These are phyloP conservation scores for Arizona elegans DNA, from an alignment of 2,113 vertebrate species.

Conservation along the genomic window DNA sequence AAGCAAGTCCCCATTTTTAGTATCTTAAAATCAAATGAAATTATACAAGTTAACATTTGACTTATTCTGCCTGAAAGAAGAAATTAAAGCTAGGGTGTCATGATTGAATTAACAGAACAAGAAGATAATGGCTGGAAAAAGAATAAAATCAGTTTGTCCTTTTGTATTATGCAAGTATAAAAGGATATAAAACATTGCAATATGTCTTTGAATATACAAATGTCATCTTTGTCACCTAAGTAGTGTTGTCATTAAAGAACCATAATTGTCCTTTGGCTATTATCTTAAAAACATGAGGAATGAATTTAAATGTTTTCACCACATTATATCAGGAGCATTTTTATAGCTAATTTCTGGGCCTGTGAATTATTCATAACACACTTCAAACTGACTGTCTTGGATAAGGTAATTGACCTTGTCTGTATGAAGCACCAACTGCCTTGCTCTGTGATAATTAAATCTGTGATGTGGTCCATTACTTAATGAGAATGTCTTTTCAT, in stretches of 20 bases:
- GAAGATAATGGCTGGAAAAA: conserved; percentile 9
- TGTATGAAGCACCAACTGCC: conserved; percentile 57
- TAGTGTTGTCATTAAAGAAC: conserved; percentile 47
- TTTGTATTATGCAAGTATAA: neutral
- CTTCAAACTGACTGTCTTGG: conserved; percentile 64
- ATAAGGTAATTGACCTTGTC: conserved; percentile 74
- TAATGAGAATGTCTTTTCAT: conserved; percentile 70
- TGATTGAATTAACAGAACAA: neutral
- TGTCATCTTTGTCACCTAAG: conserved; percentile 56
- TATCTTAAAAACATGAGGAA: conserved; percentile 66
- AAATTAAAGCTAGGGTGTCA: neutral
- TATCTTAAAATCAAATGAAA: neutral
- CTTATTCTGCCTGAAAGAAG: conserved; percentile 1
- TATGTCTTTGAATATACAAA: conserved; percentile 53
- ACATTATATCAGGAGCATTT: conserved; percentile 61
- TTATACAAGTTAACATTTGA: neutral
- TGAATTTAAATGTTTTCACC: conserved; percentile 66
- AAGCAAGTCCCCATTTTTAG: neutral
- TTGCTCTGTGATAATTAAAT: conserved; percentile 71
- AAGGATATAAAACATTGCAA: conserved; percentile 23
- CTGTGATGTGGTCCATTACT: conserved; percentile 66
- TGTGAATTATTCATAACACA: conserved; percentile 73
- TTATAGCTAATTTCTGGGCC: conserved; percentile 64
- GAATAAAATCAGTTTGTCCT: conserved; percentile 9
- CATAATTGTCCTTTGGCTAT: conserved; percentile 64